Conservation (phyloP, 92 coral and sea anemone species). For the Phymanthus crucifer region DNA sequence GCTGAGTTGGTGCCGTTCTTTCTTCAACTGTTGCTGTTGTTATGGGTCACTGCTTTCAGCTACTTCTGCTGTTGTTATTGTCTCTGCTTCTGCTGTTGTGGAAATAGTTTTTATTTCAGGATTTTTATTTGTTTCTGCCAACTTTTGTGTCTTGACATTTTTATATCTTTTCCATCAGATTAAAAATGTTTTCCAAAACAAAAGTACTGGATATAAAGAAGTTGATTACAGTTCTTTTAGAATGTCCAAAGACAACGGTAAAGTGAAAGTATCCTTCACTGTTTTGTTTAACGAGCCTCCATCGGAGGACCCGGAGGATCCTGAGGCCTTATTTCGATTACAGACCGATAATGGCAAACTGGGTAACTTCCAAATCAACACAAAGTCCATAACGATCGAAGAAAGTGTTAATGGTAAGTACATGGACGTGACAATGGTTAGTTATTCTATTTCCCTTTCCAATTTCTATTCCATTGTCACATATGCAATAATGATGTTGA, state of each 20-base stretch:
- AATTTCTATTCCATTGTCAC: background rate
- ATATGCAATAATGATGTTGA: too few relatives aligned
- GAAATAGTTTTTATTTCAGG: too few relatives aligned
- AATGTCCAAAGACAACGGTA: background rate
- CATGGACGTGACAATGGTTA: too few relatives aligned
- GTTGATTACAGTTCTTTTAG: background rate
- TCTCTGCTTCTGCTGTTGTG: too few relatives aligned
- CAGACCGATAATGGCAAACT: conserved; percentile 28
- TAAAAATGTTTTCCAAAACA: background rate
- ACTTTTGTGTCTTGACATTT: background rate
- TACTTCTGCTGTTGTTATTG: too few relatives aligned
- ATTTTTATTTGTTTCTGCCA: background rate
- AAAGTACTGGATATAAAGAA: background rate
- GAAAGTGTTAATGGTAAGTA: conserved; percentile 15
- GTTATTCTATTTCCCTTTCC: background rate
- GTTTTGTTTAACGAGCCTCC: conserved; percentile 22
- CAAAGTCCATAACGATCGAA: conserved; percentile 1
- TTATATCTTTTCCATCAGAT: background rate
- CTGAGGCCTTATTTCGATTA: conserved; percentile 27
- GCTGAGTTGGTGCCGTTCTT: too few relatives aligned
- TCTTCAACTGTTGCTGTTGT: too few relatives aligned
- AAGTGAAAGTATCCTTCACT: conserved; percentile 7
- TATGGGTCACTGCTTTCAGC: too few relatives aligned
- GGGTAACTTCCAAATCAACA: conserved; percentile 29
- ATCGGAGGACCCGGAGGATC: conserved; percentile 20